Evolutionary conservation across 2,888 invertebrate species (phyloP).

Genomic region (Stratiomys singularior): DNA sequence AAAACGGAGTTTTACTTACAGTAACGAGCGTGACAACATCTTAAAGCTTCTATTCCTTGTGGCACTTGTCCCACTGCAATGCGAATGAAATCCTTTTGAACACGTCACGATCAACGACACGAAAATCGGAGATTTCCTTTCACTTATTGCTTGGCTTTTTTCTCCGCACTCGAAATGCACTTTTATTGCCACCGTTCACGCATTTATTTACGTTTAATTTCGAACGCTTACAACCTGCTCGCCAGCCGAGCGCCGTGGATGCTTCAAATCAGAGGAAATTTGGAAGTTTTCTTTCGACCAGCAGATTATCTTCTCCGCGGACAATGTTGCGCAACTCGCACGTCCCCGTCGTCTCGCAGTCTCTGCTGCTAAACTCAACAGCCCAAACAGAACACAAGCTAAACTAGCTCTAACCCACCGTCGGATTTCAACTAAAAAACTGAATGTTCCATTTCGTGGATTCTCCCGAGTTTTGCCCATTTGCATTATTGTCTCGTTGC

Average conservation of each 20-base stretch:
- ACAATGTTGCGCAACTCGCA: conserved; percentile 22
- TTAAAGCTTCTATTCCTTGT: background rate
- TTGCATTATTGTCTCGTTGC: background rate
- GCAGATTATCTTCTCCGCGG: background rate
- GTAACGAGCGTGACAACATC: conserved; percentile 2
- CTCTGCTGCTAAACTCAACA: background rate
- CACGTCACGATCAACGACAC: background rate
- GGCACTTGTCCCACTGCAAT: background rate
- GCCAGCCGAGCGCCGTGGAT: background rate
- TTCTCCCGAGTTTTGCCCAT: no score
- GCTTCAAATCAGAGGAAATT: background rate
- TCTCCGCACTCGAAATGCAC: background rate
- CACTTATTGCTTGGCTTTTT: background rate
- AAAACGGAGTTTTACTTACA: background rate
- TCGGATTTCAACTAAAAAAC: no score
- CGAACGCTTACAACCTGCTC: background rate
- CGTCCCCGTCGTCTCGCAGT: background rate
- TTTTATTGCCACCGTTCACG: background rate
- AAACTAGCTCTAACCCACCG: no score
- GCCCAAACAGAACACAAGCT: no score
- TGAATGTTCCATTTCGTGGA: no score
- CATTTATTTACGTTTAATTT: background rate
- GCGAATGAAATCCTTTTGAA: background rate
- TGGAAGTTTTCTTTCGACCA: background rate
- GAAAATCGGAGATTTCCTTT: background rate